Percentiles rank a stretch among this genome's conserved stretches.
These are phyloP conservation scores for Macquaria australasica DNA, from an alignment of 2,113 vertebrate species.

Conservation along the genomic window DNA sequence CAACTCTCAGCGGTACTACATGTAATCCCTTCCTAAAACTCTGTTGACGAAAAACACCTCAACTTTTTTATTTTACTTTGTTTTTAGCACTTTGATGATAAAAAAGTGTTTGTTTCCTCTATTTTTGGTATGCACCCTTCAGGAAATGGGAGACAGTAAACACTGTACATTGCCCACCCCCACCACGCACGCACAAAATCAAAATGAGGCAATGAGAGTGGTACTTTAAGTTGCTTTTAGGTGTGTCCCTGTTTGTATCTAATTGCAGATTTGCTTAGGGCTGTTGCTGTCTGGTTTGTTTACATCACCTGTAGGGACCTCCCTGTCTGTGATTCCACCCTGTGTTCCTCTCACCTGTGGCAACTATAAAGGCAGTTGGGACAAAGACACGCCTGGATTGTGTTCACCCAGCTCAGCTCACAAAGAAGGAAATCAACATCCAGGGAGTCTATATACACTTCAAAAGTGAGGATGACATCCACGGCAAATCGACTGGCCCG, in stretches of 20 bases:
- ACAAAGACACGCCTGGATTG: constrained; percentile 4
- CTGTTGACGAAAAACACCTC: background rate
- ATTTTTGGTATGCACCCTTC: background rate
- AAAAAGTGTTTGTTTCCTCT: background rate
- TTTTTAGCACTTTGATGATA: background rate
- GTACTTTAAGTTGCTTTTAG: constrained; percentile 27
- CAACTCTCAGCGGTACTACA: constrained; percentile 7
- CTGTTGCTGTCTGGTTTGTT: constrained; percentile 47
- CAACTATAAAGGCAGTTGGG: constrained; percentile 40
- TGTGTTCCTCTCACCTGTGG: background rate
- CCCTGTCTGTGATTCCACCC: constrained; percentile 44
- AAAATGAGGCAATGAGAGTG: background rate
- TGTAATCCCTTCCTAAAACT: background rate
- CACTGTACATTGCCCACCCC: constrained; percentile 38
- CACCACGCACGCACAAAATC: background rate
- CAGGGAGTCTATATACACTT: background rate
- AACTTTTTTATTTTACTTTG: background rate
- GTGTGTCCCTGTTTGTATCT: constrained; percentile 69
- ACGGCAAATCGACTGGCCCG: constrained; percentile 70
- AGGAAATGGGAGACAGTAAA: constrained; percentile 35
- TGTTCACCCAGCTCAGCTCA: constrained; percentile 7
- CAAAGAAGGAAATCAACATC: background rate
- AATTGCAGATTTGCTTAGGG: constrained; percentile 53
- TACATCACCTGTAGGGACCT: constrained; percentile 64
- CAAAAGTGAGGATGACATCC: constrained; percentile 75